Base-by-base conservation (phyloP, 2,113 vertebrate species). In the Syngnathoides biaculeatus region DNA sequence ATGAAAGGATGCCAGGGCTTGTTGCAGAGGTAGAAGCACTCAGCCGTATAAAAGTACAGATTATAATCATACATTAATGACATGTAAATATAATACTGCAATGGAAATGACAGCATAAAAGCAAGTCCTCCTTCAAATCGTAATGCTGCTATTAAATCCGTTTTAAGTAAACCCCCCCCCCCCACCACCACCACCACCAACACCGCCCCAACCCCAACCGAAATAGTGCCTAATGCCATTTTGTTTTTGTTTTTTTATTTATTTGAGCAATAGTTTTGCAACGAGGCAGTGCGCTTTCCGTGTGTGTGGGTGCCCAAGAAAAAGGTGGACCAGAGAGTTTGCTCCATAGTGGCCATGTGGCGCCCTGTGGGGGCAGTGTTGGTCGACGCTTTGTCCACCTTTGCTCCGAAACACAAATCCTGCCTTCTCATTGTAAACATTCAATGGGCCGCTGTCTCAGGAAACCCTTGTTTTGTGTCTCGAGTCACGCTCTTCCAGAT, bases 321-420 rank as follows among this genome's bases (percentile, higher is more conserved):
- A 76, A 47, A 79, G 72, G 59, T 50, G 67, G 79, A 79, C 84
- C 79, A 74, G 77, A 65, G 39, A 80, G 74, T 86, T 80, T 39
- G 64, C 64, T 4, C 81, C 87, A 82, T 77, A 50, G 71, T 27
- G 63, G 87, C 84, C 87, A 79, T 78, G 78, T 35, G 75, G 88
- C 80, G 77, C 85, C 84, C 77, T 10, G 48, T 5, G 62, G 85
- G 84, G 86, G 85, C 83, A 67, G 72, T 56, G 73, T 69, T 77
- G 79, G 64, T 86, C 86, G 78, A 74, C 82, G 83, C 60, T 72
- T 71, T 65, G 84, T 87, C 83, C 87, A 77, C 84, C 79, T 81
- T 43, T 11, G 62, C 50, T 43, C 80, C 84, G 84, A 87, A 91
- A 92, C 87, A 89, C 86, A 87, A 91, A 87, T 88, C 86, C 80